These are phyloP conservation scores for Drosophila putrida DNA, from an alignment of 2,888 invertebrate genomes.

Conservation along the genomic window DNA sequence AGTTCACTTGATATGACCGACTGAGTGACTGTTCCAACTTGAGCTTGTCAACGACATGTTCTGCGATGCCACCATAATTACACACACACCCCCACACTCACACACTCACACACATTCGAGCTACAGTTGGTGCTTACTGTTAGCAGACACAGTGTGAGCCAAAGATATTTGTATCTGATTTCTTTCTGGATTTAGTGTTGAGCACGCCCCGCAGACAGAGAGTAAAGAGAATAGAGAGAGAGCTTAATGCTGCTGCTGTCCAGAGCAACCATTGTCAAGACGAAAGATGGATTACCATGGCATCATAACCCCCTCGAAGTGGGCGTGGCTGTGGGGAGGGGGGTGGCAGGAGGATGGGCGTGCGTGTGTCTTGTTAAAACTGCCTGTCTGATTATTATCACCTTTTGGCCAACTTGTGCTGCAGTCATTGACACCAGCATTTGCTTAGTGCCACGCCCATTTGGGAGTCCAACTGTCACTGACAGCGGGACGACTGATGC, in stretches of 20 bases:
- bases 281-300: slow-evolving; percentile 75
- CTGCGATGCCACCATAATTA: slow-evolving; percentile 72
- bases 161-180: slow-evolving; percentile 78
- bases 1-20: slow-evolving; percentile 67
- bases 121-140: slow-evolving; percentile 21
- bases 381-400: slow-evolving; percentile 78
- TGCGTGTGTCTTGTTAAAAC: slow-evolving; percentile 73
- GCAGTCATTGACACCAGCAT: slow-evolving; percentile 74
- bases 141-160: slow-evolving; percentile 25
- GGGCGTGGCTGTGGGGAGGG: slow-evolving; percentile 3
- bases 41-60: slow-evolving; percentile 75
- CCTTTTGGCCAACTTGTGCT: slow-evolving; percentile 49
- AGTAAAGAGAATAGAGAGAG: slow-evolving; percentile 1
- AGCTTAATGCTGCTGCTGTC: slow-evolving; percentile 34
- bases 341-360: slow-evolving; percentile 26
- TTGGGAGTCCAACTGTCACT: slow-evolving; percentile 3
- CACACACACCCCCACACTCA: background rate
- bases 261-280: slow-evolving; percentile 72
- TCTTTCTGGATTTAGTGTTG: slow-evolving; percentile 63
- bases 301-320: background rate
- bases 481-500: slow-evolving; percentile 4
- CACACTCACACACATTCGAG: background rate
- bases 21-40: slow-evolving; percentile 62
- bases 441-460: slow-evolving; percentile 37
- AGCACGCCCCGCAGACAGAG: slow-evolving; percentile 35